Base-by-base conservation (phyloP, 2,797 vertebrate genomes). In the Anguilla marmorata region DNA sequence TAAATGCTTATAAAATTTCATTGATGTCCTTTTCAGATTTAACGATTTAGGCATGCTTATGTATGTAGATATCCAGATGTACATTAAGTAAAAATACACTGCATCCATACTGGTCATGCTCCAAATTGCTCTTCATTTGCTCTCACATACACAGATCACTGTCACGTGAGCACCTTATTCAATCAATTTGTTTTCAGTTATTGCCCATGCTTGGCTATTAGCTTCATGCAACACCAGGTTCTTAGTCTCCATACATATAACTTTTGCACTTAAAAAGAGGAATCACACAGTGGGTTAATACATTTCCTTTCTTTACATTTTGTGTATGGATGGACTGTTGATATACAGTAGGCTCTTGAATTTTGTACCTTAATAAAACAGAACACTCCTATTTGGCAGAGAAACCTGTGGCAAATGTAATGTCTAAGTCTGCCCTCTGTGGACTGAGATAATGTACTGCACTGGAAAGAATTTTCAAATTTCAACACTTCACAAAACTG, bases 391-490 rank as follows among this genome's bases (percentile, higher is more conserved):
- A 14, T 76, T 5, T 74, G 8, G 72, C 72, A 76, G 30, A 33
- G 72, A 76, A 37, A 14, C 72, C 6, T 37, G 72, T 76, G 72
- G 21, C 21, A n/a, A 24, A 50, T 82, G 79, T 24, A 21, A 85
- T 85, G 84, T 85, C 5, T 33, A 33, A 85, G 52, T 60, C 27
- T 85, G 84, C 84, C 84, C 84, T 60, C 84, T 85, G 56, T 85
- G 30, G 84, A 52, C 84, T 19, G 3, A 33, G 54, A 60, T 30
- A 60, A 85, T 37, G 84, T 58, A 85, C 52, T 85, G 84, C 84
- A 85, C 50, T 8, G 9, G 80, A 50, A 33, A 72, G 3, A 72
- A 30, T 72, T 72, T 1, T 33, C 7, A 72, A 72, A 33, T 72
- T 69, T 69, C 41, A 45, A 45, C 63, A 24, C 56, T 58, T 16